A percentile compares a stretch with the other conserved stretches of the same genome.
phyloP scores from a whole-genome alignment of 2,797 vertebrate genomes.

The Coreius guichenoti region DNA sequence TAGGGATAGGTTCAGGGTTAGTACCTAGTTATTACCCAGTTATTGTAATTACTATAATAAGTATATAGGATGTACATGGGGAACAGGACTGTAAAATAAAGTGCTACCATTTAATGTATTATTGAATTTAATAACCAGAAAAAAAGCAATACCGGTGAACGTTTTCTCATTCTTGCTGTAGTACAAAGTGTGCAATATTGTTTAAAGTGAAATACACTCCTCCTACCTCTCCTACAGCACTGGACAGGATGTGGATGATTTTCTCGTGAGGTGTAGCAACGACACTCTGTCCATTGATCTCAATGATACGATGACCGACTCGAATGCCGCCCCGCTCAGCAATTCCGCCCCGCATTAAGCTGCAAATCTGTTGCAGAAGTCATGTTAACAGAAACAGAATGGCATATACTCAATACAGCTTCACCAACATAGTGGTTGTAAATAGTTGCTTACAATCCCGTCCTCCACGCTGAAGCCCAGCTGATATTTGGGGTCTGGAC shows the following conservation, averaged over 20 bases:
- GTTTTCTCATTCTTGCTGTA: neutral
- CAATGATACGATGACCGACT: conserved; percentile 96
- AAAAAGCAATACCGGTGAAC: neutral
- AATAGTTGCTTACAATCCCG: conserved; percentile 84
- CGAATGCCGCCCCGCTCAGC: conserved; percentile 93
- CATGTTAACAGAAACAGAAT: neutral
- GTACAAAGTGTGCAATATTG: neutral
- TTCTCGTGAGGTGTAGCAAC: conserved; percentile 91
- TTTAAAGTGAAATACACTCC: neutral
- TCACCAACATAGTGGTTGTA: neutral
- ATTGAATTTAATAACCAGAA: neutral
- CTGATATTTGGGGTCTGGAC: conserved; percentile 89
- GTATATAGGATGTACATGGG: too few relatives aligned
- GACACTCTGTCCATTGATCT: conserved; percentile 96
- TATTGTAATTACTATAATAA: too few relatives aligned
- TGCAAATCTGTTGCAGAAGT: conserved; percentile 86
- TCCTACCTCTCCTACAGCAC: conserved; percentile 88
- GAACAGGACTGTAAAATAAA: too few relatives aligned
- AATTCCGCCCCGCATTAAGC: conserved; percentile 94
- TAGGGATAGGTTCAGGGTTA: too few relatives aligned
- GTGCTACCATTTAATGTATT: too few relatives aligned
- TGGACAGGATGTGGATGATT: conserved; percentile 90
- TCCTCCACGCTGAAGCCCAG: conserved; percentile 97
- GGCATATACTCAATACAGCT: neutral
- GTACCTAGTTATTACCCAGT: too few relatives aligned